phyloP scores from a whole-genome alignment of 2,888 invertebrate genomes.

The Drosophila vallismaia region DNA sequence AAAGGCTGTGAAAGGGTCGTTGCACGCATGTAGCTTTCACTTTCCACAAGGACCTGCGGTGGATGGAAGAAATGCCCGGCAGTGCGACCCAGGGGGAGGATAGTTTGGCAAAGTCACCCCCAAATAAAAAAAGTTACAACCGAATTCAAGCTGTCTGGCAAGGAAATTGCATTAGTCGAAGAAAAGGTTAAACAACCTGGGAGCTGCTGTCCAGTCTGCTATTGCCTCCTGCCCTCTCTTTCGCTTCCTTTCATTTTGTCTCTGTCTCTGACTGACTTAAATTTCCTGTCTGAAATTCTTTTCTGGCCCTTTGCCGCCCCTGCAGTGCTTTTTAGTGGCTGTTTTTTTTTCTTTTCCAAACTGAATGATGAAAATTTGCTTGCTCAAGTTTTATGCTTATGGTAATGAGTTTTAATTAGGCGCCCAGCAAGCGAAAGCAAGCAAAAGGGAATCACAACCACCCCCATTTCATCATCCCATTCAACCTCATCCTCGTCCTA shows the following conservation, averaged over 20 bases:
- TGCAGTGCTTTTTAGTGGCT: conserved; percentile 20
- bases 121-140: conserved; percentile 8
- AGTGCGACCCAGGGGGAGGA: conserved; percentile 10
- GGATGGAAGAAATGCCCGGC: background rate
- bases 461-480: conserved; percentile 35
- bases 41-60: conserved; percentile 39
- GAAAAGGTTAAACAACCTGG: conserved; percentile 48
- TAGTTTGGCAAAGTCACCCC: conserved; percentile 51
- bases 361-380: conserved; percentile 44
- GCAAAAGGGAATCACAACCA: conserved; percentile 46
- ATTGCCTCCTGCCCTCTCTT: background rate
- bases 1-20: conserved; percentile 63
- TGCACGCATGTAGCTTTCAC: conserved; percentile 71
- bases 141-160: conserved; percentile 61
- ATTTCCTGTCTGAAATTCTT: conserved; percentile 48
- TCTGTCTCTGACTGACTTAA: conserved; percentile 47
- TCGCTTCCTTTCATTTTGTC: background rate
- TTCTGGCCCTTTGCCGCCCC: background rate
- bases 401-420: conserved; percentile 79
- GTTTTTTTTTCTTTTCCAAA: conserved; percentile 16
- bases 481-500: background rate
- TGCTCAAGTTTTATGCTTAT: conserved; percentile 74
- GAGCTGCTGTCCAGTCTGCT: conserved; percentile 20
- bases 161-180: conserved; percentile 75
- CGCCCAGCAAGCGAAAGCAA: conserved; percentile 65